A percentile compares a stretch with the other conserved stretches of the same genome.
Evolutionary conservation across 2,113 vertebrate species (phyloP).

Genomic region (Sigmodon hispidus): DNA sequence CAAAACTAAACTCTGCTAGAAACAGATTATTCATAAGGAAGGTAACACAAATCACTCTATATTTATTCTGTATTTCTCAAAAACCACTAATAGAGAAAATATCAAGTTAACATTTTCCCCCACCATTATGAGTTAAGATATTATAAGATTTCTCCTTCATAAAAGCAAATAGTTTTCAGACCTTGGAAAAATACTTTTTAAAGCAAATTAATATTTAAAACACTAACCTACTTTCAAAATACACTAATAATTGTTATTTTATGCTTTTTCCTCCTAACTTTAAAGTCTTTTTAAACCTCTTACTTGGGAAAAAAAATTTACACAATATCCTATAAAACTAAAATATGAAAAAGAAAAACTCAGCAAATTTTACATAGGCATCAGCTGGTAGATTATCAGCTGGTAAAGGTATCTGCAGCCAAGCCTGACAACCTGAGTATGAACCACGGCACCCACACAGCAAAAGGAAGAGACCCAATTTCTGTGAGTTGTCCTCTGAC

Average conservation of each 20-base stretch:
- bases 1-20: background rate
- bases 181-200: background rate
- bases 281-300: conserved; percentile 43
- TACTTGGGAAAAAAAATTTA: conserved; percentile 23
- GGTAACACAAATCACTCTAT: background rate
- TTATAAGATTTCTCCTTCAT: conserved; percentile 18
- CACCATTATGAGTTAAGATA: conserved; percentile 51
- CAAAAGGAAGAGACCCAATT: background rate
- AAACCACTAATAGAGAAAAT: conserved; percentile 39
- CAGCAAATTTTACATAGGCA: conserved; percentile 30
- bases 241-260: conserved; percentile 30
- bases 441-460: background rate
- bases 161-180: conserved; percentile 38
- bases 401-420: background rate
- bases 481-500: background rate
- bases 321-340: conserved; percentile 31
- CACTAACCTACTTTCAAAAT: conserved; percentile 49
- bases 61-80: conserved; percentile 41
- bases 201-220: conserved; percentile 46
- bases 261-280: conserved; percentile 25
- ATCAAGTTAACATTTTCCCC: background rate
- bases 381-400: background rate
- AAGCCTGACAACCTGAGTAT: background rate
- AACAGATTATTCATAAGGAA: background rate
- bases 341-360: background rate